Evolutionary conservation across 2,888 invertebrate species (phyloP).

Genomic region (Nephrotoma guestfalica): DNA sequence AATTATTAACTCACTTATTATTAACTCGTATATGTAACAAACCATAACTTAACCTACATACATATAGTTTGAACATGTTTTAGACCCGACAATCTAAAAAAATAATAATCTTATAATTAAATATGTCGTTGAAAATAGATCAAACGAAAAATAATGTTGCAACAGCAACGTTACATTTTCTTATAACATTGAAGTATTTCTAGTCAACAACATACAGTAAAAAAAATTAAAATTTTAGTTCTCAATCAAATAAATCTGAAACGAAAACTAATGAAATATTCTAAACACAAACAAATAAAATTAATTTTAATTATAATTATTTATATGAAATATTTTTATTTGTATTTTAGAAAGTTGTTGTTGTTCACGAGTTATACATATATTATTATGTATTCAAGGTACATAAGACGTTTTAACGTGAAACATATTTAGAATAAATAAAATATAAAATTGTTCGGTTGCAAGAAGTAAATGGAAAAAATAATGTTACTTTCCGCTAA

Average conservation of each 20-base stretch:
- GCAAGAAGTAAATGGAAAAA: neutral
- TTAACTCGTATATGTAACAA: neutral
- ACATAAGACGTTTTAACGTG: neutral
- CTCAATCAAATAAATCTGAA: neutral
- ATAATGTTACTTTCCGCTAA: neutral
- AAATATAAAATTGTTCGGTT: neutral
- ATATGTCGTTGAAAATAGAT: neutral
- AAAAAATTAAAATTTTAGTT: neutral
- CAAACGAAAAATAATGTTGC: neutral
- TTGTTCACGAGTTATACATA: neutral
- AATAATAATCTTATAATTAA: neutral
- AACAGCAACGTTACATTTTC: neutral
- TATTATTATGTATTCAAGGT: neutral
- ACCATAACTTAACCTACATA: neutral
- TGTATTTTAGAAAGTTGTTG: neutral
- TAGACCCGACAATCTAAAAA: neutral
- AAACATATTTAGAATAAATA: neutral
- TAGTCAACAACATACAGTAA: neutral
- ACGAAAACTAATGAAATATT: neutral
- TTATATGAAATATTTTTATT: neutral
- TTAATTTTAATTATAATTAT: neutral
- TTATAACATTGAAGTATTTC: neutral
- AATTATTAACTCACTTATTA: neutral
- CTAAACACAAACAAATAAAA: neutral
- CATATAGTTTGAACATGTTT: neutral